These are phyloP conservation scores for Apaloderma vittatum DNA, from an alignment of 2,113 vertebrate species.

Conservation along the genomic window DNA sequence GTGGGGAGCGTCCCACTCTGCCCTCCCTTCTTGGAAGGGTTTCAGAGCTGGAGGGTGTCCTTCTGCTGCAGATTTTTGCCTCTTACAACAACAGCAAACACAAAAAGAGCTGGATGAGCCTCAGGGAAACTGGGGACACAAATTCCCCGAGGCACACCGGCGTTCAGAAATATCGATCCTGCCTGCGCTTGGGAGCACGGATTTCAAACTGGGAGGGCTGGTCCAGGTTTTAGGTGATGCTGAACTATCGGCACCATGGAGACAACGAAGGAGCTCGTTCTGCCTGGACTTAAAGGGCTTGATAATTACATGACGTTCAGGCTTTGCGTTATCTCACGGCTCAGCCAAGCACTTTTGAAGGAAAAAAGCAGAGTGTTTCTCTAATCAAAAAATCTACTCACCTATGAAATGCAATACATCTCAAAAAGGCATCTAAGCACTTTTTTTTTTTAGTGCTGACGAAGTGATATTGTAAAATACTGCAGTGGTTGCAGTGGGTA, in stretches of 20 bases:
- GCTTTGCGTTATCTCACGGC: background rate
- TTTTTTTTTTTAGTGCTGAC: conserved; percentile 20
- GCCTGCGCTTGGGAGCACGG: background rate
- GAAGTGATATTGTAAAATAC: background rate
- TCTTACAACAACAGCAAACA: background rate
- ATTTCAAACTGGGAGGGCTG: background rate
- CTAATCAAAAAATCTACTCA: background rate
- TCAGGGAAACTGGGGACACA: background rate
- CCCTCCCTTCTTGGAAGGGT: background rate
- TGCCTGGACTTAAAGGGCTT: background rate
- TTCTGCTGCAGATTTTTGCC: background rate
- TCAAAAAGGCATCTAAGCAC: background rate
- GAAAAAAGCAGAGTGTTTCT: background rate
- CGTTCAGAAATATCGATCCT: background rate
- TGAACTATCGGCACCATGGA: background rate
- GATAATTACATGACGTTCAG: background rate
- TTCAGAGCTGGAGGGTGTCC: background rate
- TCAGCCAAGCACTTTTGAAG: background rate
- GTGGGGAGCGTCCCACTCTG: background rate
- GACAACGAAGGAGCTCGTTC: background rate
- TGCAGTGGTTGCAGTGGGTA: background rate
- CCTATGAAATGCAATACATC: background rate
- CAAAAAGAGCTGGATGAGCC: background rate
- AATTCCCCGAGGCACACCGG: background rate
- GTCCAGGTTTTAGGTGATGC: background rate